Percentiles rank a stretch among this genome's conserved stretches.
Conservation (phyloP, 2,888 invertebrate genomes). For the Timema cristinae region DNA sequence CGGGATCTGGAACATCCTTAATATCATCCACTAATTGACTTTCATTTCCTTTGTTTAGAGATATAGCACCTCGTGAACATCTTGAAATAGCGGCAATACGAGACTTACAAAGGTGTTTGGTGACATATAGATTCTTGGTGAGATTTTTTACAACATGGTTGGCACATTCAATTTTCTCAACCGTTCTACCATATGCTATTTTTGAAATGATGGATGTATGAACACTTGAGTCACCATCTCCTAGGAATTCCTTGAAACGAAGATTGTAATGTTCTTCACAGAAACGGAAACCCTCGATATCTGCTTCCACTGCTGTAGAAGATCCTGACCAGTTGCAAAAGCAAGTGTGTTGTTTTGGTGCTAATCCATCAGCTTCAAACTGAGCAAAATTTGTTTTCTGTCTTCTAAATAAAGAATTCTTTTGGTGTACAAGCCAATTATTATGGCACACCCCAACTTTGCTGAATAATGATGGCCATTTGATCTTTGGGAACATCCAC, state of each 20-base stretch:
- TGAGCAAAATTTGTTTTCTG: conserved; percentile 38
- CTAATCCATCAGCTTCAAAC: conserved; percentile 37
- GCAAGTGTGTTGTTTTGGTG: no score
- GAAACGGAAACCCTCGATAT: conserved; percentile 39
- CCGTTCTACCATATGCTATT: conserved; percentile 34
- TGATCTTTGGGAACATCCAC: conserved; percentile 16
- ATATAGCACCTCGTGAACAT: not conserved
- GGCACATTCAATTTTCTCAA: conserved; percentile 39
- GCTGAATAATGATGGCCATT: conserved; percentile 9
- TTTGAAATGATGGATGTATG: conserved; percentile 35
- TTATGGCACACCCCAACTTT: conserved; percentile 22
- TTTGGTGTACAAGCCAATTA: conserved; percentile 30
- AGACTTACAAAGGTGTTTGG: not conserved
- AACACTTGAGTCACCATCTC: conserved; percentile 42
- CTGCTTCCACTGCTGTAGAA: no score
- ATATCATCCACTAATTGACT: not conserved
- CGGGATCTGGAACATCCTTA: not conserved
- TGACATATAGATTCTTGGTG: not conserved
- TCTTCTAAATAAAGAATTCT: conserved; percentile 38
- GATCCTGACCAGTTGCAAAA: no score
- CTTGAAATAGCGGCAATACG: not conserved
- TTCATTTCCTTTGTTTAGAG: not conserved
- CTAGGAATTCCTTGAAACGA: conserved; percentile 37
- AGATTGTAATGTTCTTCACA: conserved; percentile 37
- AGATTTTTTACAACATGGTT: conserved; percentile 37